Percentiles rank a stretch among this genome's conserved stretches.
Conservation (phyloP, 2,113 vertebrate genomes). For the Capreolus pygargus region DNA sequence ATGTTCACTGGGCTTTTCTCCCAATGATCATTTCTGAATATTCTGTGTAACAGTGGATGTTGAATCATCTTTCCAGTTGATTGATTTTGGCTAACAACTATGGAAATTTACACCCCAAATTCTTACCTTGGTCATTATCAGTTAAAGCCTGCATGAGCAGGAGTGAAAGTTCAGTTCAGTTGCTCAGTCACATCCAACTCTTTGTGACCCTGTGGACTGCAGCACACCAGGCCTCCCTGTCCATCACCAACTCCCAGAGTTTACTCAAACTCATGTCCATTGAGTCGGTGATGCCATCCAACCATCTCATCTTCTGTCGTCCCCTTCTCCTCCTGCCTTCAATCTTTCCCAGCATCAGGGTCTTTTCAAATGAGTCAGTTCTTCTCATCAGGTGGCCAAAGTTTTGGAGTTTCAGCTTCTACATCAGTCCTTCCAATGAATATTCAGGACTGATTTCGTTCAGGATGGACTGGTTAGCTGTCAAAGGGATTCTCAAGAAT, state of each 20-base stretch:
- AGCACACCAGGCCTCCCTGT: neutral
- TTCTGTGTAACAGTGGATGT: neutral
- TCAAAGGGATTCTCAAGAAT: neutral
- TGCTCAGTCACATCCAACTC: neutral
- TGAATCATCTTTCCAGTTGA: conserved; percentile 29
- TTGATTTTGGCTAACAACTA: neutral
- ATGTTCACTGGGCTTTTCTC: conserved; percentile 2
- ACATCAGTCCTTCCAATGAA: neutral
- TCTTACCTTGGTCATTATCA: neutral
- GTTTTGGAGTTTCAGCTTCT: neutral
- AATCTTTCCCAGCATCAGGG: neutral
- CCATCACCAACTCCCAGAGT: neutral
- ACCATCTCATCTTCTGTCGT: neutral
- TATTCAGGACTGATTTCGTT: neutral
- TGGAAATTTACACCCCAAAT: neutral
- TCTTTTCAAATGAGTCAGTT: neutral
- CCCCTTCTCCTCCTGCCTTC: neutral
- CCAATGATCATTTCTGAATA: neutral
- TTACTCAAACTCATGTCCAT: neutral
- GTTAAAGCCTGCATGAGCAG: neutral
- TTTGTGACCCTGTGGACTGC: neutral
- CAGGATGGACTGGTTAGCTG: neutral
- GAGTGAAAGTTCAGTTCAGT: neutral
- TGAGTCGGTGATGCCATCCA: neutral
- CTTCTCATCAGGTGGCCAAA: neutral